These are phyloP conservation scores for Drosophila equinoxialis DNA, from an alignment of 1,140 invertebrate genomes.

Conservation along the genomic window DNA sequence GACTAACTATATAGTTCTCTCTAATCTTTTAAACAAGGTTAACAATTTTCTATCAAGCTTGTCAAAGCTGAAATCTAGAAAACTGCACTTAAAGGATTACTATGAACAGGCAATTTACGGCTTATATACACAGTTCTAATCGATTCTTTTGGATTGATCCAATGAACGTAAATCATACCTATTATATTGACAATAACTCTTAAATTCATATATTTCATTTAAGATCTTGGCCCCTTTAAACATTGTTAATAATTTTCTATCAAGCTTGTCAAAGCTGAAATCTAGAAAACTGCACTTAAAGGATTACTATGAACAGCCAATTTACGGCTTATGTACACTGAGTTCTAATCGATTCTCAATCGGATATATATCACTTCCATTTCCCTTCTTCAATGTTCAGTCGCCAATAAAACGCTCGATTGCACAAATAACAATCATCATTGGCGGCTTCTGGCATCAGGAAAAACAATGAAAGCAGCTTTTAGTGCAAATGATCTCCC, in stretches of 20 bases:
- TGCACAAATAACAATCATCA: slow-evolving; percentile 25
- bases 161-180: too few relatives aligned
- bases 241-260: background rate
- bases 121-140: slow-evolving; percentile 21
- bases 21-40: too few relatives aligned
- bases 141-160: too few relatives aligned
- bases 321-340: slow-evolving; percentile 37
- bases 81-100: slow-evolving; percentile 13
- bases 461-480: background rate
- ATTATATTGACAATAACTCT: too few relatives aligned
- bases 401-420: slow-evolving; percentile 31
- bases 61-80: background rate
- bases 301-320: slow-evolving; percentile 18
- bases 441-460: slow-evolving; percentile 13
- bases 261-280: background rate
- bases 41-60: background rate
- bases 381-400: background rate
- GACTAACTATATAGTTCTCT: too few relatives aligned
- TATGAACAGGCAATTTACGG: slow-evolving; percentile 31
- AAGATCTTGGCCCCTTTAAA: too few relatives aligned
- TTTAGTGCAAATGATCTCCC: background rate
- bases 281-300: slow-evolving; percentile 4
- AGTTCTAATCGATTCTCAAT: background rate
- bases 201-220: too few relatives aligned
- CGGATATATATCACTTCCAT: slow-evolving; percentile 1